Evolutionary conservation across 64 coral and sea anemone species (phyloP).

Genomic region (Montipora foliosa): DNA sequence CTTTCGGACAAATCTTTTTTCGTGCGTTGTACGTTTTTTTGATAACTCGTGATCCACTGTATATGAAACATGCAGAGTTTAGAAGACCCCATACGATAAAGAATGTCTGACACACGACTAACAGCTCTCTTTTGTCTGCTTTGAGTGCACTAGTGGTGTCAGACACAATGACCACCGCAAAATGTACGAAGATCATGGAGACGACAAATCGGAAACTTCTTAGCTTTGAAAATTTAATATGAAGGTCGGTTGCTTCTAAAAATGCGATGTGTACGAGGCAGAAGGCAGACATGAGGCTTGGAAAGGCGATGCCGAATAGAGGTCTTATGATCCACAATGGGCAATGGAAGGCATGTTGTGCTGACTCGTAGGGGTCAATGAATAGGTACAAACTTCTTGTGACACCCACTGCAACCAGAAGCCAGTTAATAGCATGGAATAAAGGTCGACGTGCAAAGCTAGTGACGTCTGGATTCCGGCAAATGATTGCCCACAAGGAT

Average conservation of each 20-base stretch:
- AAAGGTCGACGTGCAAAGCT: slow-evolving; percentile 33
- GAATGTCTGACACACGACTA: slow-evolving; percentile 82
- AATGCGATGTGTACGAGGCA: slow-evolving; percentile 75
- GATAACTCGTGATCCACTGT: slow-evolving; percentile 68
- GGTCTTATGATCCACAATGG: slow-evolving; percentile 55
- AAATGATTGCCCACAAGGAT: slow-evolving; percentile 39
- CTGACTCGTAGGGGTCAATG: slow-evolving; percentile 79
- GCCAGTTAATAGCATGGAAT: slow-evolving; percentile 62
- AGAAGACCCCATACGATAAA: slow-evolving; percentile 76
- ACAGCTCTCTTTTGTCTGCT: slow-evolving; percentile 48
- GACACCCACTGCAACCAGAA: slow-evolving; percentile 49
- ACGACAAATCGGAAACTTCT: slow-evolving; percentile 50
- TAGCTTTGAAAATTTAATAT: slow-evolving; percentile 60
- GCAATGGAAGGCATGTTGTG: slow-evolving; percentile 19
- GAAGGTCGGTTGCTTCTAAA: slow-evolving; percentile 65
- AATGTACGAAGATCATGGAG: slow-evolving; percentile 60
- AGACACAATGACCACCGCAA: slow-evolving; percentile 58
- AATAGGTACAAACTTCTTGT: slow-evolving; percentile 59
- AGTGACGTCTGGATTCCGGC: not conserved
- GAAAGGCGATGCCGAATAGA: slow-evolving; percentile 76
- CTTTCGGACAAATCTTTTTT: not conserved
- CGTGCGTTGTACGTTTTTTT: not conserved
- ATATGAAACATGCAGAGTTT: slow-evolving; percentile 61
- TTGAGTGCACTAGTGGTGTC: slow-evolving; percentile 67
- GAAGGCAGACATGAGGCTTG: slow-evolving; percentile 75